Conservation (phyloP, 64 coral and sea anemone genomes). For the Catalaphyllia jardinei region DNA sequence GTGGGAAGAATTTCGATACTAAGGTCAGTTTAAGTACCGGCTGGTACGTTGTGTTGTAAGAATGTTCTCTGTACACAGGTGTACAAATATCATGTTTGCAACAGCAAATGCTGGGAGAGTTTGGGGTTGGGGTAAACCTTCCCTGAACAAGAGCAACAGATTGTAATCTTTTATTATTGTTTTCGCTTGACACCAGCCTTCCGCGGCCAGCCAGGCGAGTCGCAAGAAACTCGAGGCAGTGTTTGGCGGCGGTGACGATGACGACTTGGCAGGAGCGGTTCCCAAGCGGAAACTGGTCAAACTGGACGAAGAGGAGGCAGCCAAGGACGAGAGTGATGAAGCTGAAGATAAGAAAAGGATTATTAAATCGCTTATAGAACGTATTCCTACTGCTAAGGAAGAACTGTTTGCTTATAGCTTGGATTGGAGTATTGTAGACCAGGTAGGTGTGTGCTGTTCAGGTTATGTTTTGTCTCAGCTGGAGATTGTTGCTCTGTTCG, state of each 20-base stretch:
- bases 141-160: no score
- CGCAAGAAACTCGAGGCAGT: slow-evolving; percentile 94
- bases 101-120: no score
- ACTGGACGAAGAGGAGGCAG: slow-evolving; percentile 88
- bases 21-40: no score
- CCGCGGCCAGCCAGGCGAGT: slow-evolving; percentile 56
- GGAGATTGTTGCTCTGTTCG: neutral
- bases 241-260: slow-evolving; percentile 83
- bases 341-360: slow-evolving; percentile 98
- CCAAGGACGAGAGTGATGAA: slow-evolving; percentile 59
- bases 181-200: slow-evolving; percentile 49
- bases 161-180: no score
- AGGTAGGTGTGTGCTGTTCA: slow-evolving; percentile 63
- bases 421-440: slow-evolving; percentile 95
- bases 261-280: slow-evolving; percentile 27
- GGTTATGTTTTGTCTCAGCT: neutral
- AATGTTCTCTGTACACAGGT: no score
- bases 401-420: slow-evolving; percentile 99
- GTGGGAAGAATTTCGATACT: no score
- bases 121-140: no score
- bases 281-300: slow-evolving; percentile 83
- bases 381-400: slow-evolving; percentile 99
- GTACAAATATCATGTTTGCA: no score
- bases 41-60: no score
- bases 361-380: slow-evolving; percentile 99